Conservation (phyloP, 2,797 vertebrate species). For the Peromyscus nudipes region DNA sequence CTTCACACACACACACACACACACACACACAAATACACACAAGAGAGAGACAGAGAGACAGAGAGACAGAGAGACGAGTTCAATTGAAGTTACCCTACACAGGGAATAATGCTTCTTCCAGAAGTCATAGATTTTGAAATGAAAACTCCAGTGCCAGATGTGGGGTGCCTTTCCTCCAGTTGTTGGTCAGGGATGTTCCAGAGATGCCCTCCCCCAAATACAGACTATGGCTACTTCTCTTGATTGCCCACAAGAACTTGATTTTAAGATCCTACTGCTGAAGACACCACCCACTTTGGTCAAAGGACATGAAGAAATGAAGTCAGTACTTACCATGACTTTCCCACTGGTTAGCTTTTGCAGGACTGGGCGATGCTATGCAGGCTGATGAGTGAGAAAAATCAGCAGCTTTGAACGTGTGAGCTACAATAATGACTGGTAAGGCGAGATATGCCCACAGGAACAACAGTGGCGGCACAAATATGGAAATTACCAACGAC, state of each 20-base stretch:
- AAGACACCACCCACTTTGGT: background rate
- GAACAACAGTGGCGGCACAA: background rate
- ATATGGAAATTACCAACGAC: background rate
- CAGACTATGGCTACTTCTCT: background rate
- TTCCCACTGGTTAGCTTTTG: background rate
- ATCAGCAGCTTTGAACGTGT: background rate
- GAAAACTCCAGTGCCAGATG: background rate
- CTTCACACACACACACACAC: background rate
- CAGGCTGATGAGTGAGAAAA: background rate
- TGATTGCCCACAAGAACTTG: background rate
- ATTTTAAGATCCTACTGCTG: background rate
- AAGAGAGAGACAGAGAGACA: too few species aligned
- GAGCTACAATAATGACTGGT: background rate
- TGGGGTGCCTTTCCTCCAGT: background rate
- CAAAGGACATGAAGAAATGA: background rate
- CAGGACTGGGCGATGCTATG: background rate
- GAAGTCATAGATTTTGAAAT: background rate
- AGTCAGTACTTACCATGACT: background rate
- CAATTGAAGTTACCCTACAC: background rate
- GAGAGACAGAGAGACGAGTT: background rate
- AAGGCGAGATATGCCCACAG: too few species aligned
- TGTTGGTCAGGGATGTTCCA: background rate
- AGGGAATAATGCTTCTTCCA: background rate
- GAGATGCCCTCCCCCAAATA: background rate
- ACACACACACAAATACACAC: too few species aligned